Evolutionary conservation across 2,888 invertebrate genomes (phyloP).

Genomic region (Lasioglossum villosulum): DNA sequence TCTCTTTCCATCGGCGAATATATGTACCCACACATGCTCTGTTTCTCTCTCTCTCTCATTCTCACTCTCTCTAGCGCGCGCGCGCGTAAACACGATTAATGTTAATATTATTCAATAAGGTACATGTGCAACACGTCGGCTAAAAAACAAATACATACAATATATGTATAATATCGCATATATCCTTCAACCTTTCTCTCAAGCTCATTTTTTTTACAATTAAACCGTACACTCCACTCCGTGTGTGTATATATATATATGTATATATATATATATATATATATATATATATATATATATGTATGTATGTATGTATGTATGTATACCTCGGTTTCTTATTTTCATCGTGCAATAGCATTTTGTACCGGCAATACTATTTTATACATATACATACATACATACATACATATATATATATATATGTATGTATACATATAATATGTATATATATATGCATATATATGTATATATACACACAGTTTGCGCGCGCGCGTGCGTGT

Average conservation of each 20-base stretch:
- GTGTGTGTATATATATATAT: background rate
- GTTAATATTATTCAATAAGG: background rate
- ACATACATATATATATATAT: background rate
- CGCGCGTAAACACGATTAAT: background rate
- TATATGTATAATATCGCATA: conserved; percentile 7
- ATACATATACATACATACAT: background rate
- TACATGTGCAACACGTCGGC: conserved; percentile 1
- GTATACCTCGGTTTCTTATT: background rate
- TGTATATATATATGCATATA: background rate
- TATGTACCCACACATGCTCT: background rate
- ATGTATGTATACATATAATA: background rate
- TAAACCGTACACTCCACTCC: conserved; percentile 2
- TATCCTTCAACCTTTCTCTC: conserved; percentile 5
- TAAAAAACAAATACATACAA: conserved; percentile 17
- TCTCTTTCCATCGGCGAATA: background rate
- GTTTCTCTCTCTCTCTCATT: background rate
- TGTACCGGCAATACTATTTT: background rate
- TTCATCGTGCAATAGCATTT: background rate
- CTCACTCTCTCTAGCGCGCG: background rate
- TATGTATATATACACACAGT: background rate
- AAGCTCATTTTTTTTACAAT: conserved; percentile 7
- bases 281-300: background rate
- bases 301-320: background rate
- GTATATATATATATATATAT: background rate
- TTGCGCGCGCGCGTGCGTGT: background rate